A percentile compares a stretch with the other conserved stretches of the same genome.
Evolutionary conservation across 2,113 vertebrate species (phyloP).

Genomic region (Pseudorectes ferrugineus): DNA sequence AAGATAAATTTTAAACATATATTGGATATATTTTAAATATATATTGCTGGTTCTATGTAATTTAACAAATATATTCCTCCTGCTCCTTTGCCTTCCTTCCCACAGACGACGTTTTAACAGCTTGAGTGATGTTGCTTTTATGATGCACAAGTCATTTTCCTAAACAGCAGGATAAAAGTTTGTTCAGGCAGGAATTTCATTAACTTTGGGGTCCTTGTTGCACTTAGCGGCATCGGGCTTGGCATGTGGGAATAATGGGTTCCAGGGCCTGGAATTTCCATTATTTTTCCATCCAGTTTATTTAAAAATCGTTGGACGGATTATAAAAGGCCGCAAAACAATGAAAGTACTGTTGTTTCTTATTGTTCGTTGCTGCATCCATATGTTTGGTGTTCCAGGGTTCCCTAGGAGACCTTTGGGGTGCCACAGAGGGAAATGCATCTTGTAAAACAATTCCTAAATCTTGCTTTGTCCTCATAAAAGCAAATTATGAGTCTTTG

Average conservation of each 20-base stretch:
- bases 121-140: background rate
- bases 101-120: background rate
- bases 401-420: background rate
- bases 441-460: background rate
- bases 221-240: background rate
- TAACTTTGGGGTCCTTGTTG: background rate
- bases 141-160: background rate
- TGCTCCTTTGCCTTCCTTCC: background rate
- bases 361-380: constrained; percentile 18
- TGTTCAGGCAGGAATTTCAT: constrained; percentile 40
- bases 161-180: constrained; percentile 1
- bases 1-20: background rate
- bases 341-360: background rate
- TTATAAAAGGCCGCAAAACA: constrained; percentile 36
- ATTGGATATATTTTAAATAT: background rate
- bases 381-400: constrained; percentile 3
- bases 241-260: background rate
- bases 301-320: constrained; percentile 24
- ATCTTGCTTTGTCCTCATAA: background rate
- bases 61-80: background rate
- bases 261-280: constrained; percentile 25
- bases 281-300: constrained; percentile 22
- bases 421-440: background rate
- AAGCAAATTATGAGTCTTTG: background rate
- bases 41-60: background rate